Base-by-base conservation (phyloP, 37 sponge, comb jelly and placozoan species). In the Tethya wilhelma region DNA sequence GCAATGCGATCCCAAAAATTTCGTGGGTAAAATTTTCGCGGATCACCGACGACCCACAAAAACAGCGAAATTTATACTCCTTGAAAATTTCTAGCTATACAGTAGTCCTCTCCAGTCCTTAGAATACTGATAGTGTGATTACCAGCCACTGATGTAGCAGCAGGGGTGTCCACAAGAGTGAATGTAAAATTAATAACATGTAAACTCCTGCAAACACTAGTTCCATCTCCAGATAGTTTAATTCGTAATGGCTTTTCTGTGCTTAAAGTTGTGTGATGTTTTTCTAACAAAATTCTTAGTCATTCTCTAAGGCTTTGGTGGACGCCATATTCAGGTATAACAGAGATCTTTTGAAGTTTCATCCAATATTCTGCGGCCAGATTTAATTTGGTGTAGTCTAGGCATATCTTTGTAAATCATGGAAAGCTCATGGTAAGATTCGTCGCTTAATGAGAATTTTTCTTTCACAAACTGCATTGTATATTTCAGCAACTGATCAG, bases 141-240 rank as follows among this genome's bases (percentile, higher is more conserved):
- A 30, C 75, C 75, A 34, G 38, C 8, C 4, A 36, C 75, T n/a
- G 75, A 75, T 2, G 23, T 23, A 34, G 75, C 75, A n/a, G 31
- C 57, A 34, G 14, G 69, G 3, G 37, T 26, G 31, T 75, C 75
- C 7, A 75, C 8, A 5, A 75, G 28, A 25, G 75, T 75, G 38
- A 75, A 75, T 23, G 60, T 56, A 58, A 75, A 4, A 57, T 75
- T 75, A 34, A 75, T 40, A 56, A 75, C 59, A 75, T 29, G 36
- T 20, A 75, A 29, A 22, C 40, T 56, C 57, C 75, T 28, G 38
- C 38, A 9, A 29, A 75, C 42, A 9, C 26, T 38, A 2, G 75
- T 75, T 75, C 75, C 75, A 55, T 75, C 75, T 34, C 60, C 75
- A 23, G 60, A 39, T 34, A 75, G 39, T 57, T 75, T 75, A 7